Evolutionary conservation across 1,140 invertebrate genomes (phyloP), one percentile per base, ranked within the genome.

Genomic region (Pseudomyrmex pallidus): DNA sequence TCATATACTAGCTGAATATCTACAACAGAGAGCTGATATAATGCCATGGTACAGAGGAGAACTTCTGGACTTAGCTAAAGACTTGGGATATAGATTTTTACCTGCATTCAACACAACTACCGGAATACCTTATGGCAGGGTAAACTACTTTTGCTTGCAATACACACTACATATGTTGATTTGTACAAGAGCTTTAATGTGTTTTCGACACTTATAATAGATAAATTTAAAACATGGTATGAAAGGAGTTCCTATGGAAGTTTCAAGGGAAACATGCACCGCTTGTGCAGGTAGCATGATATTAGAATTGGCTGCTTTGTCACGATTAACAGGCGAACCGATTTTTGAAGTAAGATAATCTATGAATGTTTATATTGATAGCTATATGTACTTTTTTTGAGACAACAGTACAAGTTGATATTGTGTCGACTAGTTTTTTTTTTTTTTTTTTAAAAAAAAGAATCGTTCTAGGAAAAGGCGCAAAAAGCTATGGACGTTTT

Each of bases 281-380:
- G 98, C 99, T 0, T 99, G 99, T 95, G 99, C 98, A n/a, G 99
- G 99, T 7, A 99, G 98, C 2, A 99, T 99, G 96, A 97, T 99
- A 70, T 94, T 99, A 70, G 99, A 99, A 94, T 98, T 99, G 96
- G 99, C 98, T 15, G 98, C 99, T 12, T 95, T 99, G 4, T 99
- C 98, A 10, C 95, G 99, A 20, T 95, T 99, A 17, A 98, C 98
- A 3, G 98, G 98, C 25, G 98, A 99, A 92, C 95, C 97, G 15
- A 96, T 99, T 68, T 99, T 99, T 94, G 99, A 99, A 94, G 96
- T 96, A 93, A 48, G 89, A 74, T 85, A 59, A 80, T n/a, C 46
- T 67, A 22, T 54, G 13, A 9, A 59, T 48, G 67, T 25, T 22
- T 35, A 0, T 35, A 35, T 35, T 7, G 35, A 35, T 35, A 35